A percentile compares a stretch with the other conserved stretches of the same genome.
Evolutionary conservation across 2,797 vertebrate species (phyloP).

Genomic region (Trichosurus vulpecula): DNA sequence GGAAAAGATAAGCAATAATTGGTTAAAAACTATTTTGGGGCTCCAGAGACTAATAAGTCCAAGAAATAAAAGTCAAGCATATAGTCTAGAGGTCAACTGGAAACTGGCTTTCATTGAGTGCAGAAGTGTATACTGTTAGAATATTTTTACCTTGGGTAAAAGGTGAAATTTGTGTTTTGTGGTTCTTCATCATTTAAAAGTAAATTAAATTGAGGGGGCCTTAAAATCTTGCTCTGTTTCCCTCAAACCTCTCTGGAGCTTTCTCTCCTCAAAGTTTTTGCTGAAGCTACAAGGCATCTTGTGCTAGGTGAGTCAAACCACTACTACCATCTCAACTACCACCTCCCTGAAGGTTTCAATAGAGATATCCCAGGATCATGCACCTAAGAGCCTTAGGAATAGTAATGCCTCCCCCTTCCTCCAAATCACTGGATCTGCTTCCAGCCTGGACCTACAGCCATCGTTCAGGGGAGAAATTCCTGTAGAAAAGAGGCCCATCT

Average conservation of each 20-base stretch:
- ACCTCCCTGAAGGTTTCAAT: background rate
- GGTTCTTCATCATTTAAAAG: background rate
- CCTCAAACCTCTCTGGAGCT: background rate
- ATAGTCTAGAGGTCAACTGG: background rate
- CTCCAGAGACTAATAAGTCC: background rate
- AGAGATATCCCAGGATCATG: background rate
- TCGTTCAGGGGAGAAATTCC: background rate
- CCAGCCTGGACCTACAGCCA: background rate
- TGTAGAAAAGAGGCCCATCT: background rate
- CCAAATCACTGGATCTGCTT: background rate
- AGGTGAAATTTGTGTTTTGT: background rate
- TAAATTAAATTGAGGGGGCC: background rate
- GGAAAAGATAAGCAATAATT: background rate
- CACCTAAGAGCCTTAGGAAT: background rate
- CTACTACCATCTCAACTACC: background rate
- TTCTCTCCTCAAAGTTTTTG: background rate
- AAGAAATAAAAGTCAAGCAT: background rate
- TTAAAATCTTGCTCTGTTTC: background rate
- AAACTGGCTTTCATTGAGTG: background rate
- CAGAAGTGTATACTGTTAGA: background rate
- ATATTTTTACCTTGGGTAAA: background rate
- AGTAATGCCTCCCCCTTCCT: background rate
- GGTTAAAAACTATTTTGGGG: background rate
- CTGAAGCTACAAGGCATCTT: background rate
- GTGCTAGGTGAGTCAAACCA: background rate